Conservation (phyloP, 1,140 invertebrate genomes). For the Sycobia sp. region DNA sequence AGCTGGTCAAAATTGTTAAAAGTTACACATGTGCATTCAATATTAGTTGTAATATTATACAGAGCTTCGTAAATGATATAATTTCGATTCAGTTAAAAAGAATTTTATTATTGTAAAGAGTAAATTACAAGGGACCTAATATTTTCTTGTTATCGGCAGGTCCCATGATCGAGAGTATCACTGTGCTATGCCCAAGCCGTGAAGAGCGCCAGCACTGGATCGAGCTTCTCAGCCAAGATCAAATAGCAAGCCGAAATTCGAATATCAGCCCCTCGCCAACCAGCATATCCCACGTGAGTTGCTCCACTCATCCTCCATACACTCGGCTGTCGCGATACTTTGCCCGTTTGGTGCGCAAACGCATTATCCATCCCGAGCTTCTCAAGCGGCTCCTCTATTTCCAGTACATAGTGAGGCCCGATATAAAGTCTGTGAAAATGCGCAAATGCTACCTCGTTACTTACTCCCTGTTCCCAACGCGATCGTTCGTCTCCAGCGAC, state of each 20-base stretch:
- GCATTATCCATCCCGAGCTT: constrained; percentile 71
- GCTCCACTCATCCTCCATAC: constrained; percentile 58
- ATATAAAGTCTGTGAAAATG: constrained; percentile 54
- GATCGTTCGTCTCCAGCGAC: neutral
- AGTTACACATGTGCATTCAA: too few species aligned
- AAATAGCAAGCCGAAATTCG: constrained; percentile 56
- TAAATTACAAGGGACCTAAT: too few species aligned
- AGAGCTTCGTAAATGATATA: too few species aligned
- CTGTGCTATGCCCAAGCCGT: constrained; percentile 82
- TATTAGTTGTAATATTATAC: too few species aligned
- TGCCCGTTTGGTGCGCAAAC: constrained; percentile 72
- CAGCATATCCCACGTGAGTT: constrained; percentile 56
- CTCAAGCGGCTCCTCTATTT: constrained; percentile 75
- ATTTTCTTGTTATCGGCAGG: too few species aligned
- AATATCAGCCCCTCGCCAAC: constrained; percentile 18
- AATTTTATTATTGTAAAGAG: too few species aligned
- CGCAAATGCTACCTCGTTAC: constrained; percentile 45
- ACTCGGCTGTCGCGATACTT: constrained; percentile 75
- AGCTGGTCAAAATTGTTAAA: too few species aligned
- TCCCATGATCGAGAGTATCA: constrained; percentile 86
- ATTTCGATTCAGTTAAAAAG: too few species aligned
- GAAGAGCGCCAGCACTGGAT: constrained; percentile 89
- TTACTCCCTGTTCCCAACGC: constrained; percentile 44
- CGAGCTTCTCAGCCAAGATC: constrained; percentile 73
- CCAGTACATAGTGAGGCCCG: constrained; percentile 62